Percentiles rank a stretch among this genome's conserved stretches.
phyloP scores from a whole-genome alignment of 2,888 invertebrate genomes.

The Apantesis nais region DNA sequence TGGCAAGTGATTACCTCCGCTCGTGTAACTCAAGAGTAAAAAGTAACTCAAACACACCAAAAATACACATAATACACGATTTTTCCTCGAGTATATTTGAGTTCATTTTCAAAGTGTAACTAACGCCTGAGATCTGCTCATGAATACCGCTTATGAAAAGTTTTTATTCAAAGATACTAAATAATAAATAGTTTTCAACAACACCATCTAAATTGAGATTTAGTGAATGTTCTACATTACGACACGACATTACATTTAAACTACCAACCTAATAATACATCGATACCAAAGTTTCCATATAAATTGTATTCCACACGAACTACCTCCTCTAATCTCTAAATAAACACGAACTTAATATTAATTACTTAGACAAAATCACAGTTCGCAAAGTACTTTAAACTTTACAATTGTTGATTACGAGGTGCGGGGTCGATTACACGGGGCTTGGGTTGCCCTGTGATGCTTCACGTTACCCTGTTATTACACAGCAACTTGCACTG shows the following conservation, averaged over 20 bases:
- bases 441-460: slow-evolving; percentile 24
- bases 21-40: no score
- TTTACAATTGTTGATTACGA: slow-evolving; percentile 63
- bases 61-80: no score
- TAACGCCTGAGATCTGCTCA: neutral
- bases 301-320: slow-evolving; percentile 45
- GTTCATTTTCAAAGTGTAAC: no score
- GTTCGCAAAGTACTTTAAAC: slow-evolving; percentile 61
- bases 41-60: no score
- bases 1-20: no score
- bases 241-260: neutral
- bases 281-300: slow-evolving; percentile 47
- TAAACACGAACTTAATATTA: slow-evolving; percentile 58
- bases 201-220: neutral
- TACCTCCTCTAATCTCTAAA: slow-evolving; percentile 45
- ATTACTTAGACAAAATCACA: slow-evolving; percentile 63
- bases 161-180: neutral
- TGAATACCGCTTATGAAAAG: neutral
- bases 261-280: slow-evolving; percentile 30
- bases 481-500: slow-evolving; percentile 42
- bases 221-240: neutral
- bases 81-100: no score
- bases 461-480: slow-evolving; percentile 41
- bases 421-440: slow-evolving; percentile 52
- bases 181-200: neutral